Evolutionary conservation across 2,888 invertebrate species (phyloP).

Genomic region (Subacronicta megacephala): DNA sequence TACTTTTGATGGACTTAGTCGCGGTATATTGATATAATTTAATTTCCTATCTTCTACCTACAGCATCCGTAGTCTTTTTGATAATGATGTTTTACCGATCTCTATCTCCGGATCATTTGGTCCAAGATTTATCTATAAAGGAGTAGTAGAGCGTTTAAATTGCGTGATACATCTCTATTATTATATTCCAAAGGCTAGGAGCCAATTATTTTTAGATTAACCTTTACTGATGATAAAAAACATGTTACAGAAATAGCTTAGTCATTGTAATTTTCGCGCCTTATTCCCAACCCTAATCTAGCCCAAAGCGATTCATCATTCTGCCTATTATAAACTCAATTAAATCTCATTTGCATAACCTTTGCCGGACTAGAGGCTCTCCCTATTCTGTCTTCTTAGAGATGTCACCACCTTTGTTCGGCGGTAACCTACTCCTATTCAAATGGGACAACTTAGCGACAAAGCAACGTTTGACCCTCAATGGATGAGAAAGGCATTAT

Average conservation of each 20-base stretch:
- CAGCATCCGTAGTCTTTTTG: too few relatives aligned
- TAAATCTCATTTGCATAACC: constrained; percentile 88
- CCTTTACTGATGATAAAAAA: constrained; percentile 34
- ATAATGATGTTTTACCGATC: not conserved
- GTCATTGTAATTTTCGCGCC: constrained; percentile 85
- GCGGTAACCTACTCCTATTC: constrained; percentile 82
- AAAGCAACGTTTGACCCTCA: constrained; percentile 87
- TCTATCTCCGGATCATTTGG: constrained; percentile 3
- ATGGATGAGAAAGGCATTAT: constrained; percentile 82
- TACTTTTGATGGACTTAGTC: too few relatives aligned
- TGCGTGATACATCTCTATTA: constrained; percentile 13
- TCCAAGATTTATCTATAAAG: not conserved
- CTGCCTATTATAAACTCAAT: constrained; percentile 88
- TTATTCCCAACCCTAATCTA: constrained; percentile 61
- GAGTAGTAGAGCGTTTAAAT: constrained; percentile 2
- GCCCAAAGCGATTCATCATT: constrained; percentile 76
- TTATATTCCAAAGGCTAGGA: constrained; percentile 25
- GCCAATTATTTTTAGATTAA: constrained; percentile 53
- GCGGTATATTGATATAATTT: too few relatives aligned
- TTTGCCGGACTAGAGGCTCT: constrained; percentile 68
- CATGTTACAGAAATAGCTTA: constrained; percentile 56
- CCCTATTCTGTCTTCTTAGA: constrained; percentile 77
- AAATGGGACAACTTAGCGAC: constrained; percentile 84
- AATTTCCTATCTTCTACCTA: too few relatives aligned
- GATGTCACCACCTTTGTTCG: constrained; percentile 88